Conservation (phyloP, 2,113 vertebrate genomes). For the Numenius arquata region DNA sequence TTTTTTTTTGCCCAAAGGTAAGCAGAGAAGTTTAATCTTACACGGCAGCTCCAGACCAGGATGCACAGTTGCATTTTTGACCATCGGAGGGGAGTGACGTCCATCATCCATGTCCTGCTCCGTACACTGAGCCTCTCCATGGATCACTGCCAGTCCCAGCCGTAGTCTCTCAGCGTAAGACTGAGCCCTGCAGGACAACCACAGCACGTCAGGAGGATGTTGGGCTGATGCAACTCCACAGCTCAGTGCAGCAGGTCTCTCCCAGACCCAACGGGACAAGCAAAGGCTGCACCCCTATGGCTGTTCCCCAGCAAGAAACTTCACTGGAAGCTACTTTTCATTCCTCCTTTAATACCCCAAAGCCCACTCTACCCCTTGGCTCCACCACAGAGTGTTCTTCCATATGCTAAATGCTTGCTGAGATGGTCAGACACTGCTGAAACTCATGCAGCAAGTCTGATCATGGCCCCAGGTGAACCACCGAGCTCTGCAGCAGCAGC, state of each 20-base stretch:
- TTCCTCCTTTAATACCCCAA: background rate
- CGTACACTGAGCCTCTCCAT: constrained; percentile 93
- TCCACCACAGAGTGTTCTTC: background rate
- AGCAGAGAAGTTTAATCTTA: constrained; percentile 73
- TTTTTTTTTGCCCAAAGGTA: background rate
- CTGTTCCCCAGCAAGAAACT: background rate
- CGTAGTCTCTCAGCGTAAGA: constrained; percentile 94
- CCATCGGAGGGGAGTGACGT: constrained; percentile 91
- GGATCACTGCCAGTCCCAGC: constrained; percentile 94
- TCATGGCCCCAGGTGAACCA: background rate
- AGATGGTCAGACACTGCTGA: background rate
- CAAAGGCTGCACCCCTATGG: background rate
- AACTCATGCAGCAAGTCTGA: background rate
- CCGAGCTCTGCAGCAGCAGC: background rate
- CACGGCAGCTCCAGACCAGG: constrained; percentile 91
- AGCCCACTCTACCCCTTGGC: background rate
- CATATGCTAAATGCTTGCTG: background rate
- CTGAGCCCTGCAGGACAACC: constrained; percentile 82
- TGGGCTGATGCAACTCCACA: background rate
- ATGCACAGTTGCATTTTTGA: constrained; percentile 90
- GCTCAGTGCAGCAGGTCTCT: background rate
- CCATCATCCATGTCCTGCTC: constrained; percentile 98
- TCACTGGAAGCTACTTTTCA: background rate
- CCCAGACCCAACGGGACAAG: background rate
- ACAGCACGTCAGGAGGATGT: background rate